These are phyloP conservation scores for Prorops nasuta DNA, from an alignment of 1,140 invertebrate genomes.

Conservation along the genomic window DNA sequence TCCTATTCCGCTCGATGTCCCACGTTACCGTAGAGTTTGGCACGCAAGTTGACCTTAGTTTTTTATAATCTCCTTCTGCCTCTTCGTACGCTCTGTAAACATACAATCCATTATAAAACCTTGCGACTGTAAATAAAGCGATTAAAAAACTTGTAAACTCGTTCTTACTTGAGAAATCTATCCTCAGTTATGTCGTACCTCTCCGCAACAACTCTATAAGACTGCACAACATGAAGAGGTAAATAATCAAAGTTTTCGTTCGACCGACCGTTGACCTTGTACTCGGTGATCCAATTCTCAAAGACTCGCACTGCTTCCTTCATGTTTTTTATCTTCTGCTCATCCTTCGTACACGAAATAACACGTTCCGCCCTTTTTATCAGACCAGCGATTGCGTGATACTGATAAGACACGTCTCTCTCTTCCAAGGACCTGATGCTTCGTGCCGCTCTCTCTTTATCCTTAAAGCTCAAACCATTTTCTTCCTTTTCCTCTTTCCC, in stretches of 20 bases:
- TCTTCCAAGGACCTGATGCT: conserved; percentile 30
- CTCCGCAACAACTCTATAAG: conserved; percentile 39
- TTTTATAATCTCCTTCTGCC: conserved; percentile 43
- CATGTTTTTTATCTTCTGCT: conserved; percentile 39
- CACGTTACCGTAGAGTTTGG: conserved; percentile 37
- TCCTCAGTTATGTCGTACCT: conserved; percentile 34
- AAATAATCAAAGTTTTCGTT: conserved; percentile 49
- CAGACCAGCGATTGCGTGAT: conserved; percentile 27
- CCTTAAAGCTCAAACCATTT: conserved; percentile 29
- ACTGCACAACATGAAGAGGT: conserved; percentile 38
- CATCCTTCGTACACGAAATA: conserved; percentile 37
- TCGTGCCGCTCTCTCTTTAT: conserved; percentile 28
- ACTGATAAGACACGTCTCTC: conserved; percentile 34
- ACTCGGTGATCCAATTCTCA: conserved; percentile 49
- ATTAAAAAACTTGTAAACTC: background rate
- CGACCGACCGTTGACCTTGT: conserved; percentile 38
- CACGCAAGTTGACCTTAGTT: conserved; percentile 37
- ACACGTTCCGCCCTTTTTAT: conserved; percentile 35
- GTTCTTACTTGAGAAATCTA: conserved; percentile 31
- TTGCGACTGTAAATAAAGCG: background rate
- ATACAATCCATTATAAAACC: background rate
- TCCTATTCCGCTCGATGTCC: conserved; percentile 47
- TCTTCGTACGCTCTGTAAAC: conserved; percentile 32
- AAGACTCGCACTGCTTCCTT: conserved; percentile 43
- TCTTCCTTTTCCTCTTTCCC: conserved; percentile 13